phyloP scores from a whole-genome alignment of 2,888 invertebrate species.

The Saturnia japonica region DNA sequence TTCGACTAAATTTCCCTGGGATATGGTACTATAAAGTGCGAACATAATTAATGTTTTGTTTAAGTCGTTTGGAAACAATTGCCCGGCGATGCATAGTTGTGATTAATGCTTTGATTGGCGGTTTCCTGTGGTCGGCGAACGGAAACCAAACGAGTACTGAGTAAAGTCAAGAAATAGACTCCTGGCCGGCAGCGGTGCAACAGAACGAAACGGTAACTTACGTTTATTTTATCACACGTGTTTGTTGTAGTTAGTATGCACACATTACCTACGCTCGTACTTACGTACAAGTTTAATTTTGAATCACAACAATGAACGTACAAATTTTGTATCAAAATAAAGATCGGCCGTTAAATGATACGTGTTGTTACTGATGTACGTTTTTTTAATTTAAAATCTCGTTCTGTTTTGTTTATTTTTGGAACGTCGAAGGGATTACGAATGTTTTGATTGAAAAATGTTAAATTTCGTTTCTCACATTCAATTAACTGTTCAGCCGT shows the following conservation, averaged over 20 bases:
- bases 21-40: slow-evolving; percentile 28
- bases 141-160: slow-evolving; percentile 52
- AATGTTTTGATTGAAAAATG: slow-evolving; percentile 5
- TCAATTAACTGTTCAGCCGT: background rate
- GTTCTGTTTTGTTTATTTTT: background rate
- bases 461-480: background rate
- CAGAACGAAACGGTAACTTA: slow-evolving; percentile 57
- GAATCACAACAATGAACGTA: slow-evolving; percentile 11
- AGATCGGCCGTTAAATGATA: background rate
- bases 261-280: background rate
- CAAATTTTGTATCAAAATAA: slow-evolving; percentile 6
- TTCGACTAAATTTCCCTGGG: background rate
- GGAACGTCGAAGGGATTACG: background rate
- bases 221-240: slow-evolving; percentile 46
- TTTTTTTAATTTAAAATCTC: background rate
- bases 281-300: background rate
- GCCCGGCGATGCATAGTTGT: slow-evolving; percentile 40
- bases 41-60: slow-evolving; percentile 42
- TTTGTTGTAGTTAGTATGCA: slow-evolving; percentile 39
- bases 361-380: background rate
- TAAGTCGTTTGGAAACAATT: slow-evolving; percentile 52
- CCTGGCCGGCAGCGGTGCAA: slow-evolving; percentile 27
- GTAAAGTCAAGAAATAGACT: slow-evolving; percentile 62
- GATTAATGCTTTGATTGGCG: slow-evolving; percentile 60
- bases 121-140: slow-evolving; percentile 59